These are phyloP conservation scores for Apodemia mormo DNA, from an alignment of 2,888 invertebrate species.

Conservation along the genomic window DNA sequence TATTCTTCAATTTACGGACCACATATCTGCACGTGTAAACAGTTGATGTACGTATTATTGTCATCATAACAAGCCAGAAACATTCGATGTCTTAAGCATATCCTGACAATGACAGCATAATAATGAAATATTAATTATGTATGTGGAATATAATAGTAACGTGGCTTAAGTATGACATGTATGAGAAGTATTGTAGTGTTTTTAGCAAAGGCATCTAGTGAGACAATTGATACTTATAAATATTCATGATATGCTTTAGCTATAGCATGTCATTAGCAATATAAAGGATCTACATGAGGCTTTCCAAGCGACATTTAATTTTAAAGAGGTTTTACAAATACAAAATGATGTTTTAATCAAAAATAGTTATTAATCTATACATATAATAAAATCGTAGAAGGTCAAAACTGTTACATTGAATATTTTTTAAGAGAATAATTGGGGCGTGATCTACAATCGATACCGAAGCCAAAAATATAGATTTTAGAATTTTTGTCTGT, in stretches of 20 bases:
- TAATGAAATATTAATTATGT: constrained; percentile 12
- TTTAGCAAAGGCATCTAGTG: constrained; percentile 8
- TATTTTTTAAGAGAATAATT: too few relatives aligned
- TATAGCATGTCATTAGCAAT: constrained; percentile 67
- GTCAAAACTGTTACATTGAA: too few relatives aligned
- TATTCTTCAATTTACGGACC: too few relatives aligned
- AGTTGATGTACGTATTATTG: neutral
- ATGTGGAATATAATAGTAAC: constrained; percentile 13
- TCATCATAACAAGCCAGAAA: neutral
- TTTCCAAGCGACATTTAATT: constrained; percentile 32
- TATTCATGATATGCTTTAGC: constrained; percentile 66
- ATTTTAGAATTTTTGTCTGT: too few relatives aligned
- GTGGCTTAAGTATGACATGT: constrained; percentile 6
- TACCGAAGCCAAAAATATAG: too few relatives aligned
- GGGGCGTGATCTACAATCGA: too few relatives aligned
- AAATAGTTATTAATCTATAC: neutral
- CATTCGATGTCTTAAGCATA: constrained; percentile 1
- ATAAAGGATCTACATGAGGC: constrained; percentile 53
- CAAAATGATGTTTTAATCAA: neutral
- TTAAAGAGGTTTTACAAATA: neutral
- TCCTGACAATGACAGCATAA: constrained; percentile 13
- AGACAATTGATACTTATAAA: constrained; percentile 66
- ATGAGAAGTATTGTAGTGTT: constrained; percentile 12
- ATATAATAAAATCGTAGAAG: too few relatives aligned
- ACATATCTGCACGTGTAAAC: neutral